These are phyloP conservation scores for Ostrea denselamellosa DNA, from an alignment of 1,140 invertebrate genomes.

Conservation along the genomic window DNA sequence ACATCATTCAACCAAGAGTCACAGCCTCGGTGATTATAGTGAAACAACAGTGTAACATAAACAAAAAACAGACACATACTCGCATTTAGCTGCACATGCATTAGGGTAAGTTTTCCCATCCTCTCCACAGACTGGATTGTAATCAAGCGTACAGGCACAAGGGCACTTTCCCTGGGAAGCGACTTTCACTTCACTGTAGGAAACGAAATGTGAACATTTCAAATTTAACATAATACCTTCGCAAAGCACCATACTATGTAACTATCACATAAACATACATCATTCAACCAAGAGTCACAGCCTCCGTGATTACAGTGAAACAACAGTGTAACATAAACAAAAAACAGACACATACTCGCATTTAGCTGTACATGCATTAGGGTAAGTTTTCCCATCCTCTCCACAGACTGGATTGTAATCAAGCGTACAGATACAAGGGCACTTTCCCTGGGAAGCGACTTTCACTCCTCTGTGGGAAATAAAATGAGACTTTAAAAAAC, in stretches of 20 bases:
- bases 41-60: neutral
- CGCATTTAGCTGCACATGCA: neutral
- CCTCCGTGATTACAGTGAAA: neutral
- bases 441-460: neutral
- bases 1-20: neutral
- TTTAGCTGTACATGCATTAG: neutral
- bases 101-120: neutral
- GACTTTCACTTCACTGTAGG: neutral
- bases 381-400: neutral
- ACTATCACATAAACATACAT: neutral
- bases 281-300: neutral
- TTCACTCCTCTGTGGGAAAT: neutral
- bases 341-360: neutral
- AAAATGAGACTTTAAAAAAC: neutral
- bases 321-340: neutral
- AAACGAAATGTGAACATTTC: neutral
- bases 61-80: slow-evolving; percentile 3
- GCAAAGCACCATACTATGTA: too few relatives aligned
- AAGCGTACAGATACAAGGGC: neutral
- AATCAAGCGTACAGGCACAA: neutral
- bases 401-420: neutral
- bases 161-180: neutral
- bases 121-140: neutral
- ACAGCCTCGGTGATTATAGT: neutral
- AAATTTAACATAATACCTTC: too few relatives aligned